Evolutionary conservation across 2,888 invertebrate genomes (phyloP), one percentile per base, ranked within the genome.

Genomic region (Microplitis manilae): DNA sequence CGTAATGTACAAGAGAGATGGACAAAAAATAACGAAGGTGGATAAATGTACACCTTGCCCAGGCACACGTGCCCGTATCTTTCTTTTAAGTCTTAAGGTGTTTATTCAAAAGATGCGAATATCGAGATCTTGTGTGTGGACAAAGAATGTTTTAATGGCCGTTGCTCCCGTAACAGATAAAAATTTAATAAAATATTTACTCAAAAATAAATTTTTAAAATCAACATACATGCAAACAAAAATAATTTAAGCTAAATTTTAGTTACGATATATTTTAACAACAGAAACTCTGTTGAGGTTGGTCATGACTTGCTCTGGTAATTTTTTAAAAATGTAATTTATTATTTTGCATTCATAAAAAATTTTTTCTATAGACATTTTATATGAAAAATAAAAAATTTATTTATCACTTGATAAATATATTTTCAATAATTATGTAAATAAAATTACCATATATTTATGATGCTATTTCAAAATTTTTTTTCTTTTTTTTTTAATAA

Each of bases 11-110:
- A 20, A 65, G 30, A 65, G 65, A 65, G 62, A 62, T 5, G 62
- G 20, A 62, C 59, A 62, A 62, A 17, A 65, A 65, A 30, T 68
- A 61, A 74, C 50, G 68, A 76, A 76, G 40, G 64, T 30, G 68
- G 70, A 73, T 82, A 84, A 84, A 85, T 84, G 84, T 84, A 85
- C 87, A 85, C 86, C 85, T 85, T 86, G 86, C 86, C 84, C 82
- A 80, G 80, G 74, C 85, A 86, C 87, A 85, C 87, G 86, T 87
- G 86, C 86, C 85, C 82, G 81, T 50, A 50, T 50, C 50, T 50
- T 50, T 50, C 84, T 86, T 85, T 84, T 84, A 84, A 85, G 86
- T 70, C n/a, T 9, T 39, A n/a, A 39, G 38, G n/a, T 67, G 67
- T 70, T 70, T 59, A 74, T 77, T 79, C 73, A 70, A 50, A 50